Percentiles rank a stretch among this genome's conserved stretches.
phyloP scores from a whole-genome alignment of 2,797 vertebrate species.

The Sandelia bainsii region DNA sequence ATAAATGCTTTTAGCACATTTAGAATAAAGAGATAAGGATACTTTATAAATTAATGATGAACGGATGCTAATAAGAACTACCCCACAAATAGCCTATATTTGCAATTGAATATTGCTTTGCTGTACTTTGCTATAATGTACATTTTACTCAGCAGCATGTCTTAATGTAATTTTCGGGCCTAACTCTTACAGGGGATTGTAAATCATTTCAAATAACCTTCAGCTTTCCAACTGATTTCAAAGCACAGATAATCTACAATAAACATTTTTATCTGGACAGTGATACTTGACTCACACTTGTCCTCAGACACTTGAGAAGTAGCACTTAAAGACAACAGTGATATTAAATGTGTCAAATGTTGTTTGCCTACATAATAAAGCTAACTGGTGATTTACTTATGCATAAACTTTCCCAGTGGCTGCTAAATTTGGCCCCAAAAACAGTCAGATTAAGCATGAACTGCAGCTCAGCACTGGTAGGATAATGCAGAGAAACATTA shows the following conservation, averaged over 20 bases:
- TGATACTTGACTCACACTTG: not conserved
- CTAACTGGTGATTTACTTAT: not conserved
- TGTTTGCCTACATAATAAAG: not conserved
- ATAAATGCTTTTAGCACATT: conserved; percentile 1
- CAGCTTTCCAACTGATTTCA: not conserved
- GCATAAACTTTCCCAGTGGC: not conserved
- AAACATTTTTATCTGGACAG: not conserved
- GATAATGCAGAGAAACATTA: not conserved
- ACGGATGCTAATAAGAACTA: not conserved
- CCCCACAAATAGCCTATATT: not conserved
- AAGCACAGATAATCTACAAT: too few relatives aligned
- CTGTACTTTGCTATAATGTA: not conserved
- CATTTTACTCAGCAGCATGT: not conserved
- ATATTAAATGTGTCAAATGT: not conserved
- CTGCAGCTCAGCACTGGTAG: too few relatives aligned
- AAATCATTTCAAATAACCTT: not conserved
- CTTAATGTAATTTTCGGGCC: not conserved
- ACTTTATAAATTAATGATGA: not conserved
- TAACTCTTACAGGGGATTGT: not conserved
- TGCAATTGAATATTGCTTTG: not conserved
- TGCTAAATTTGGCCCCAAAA: not conserved
- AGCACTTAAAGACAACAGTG: not conserved
- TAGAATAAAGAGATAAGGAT: not conserved
- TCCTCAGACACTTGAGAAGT: not conserved
- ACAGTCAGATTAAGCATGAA: too few relatives aligned